Conservation (phyloP, 2,797 vertebrate species). For the Arctocebus calabarensis region DNA sequence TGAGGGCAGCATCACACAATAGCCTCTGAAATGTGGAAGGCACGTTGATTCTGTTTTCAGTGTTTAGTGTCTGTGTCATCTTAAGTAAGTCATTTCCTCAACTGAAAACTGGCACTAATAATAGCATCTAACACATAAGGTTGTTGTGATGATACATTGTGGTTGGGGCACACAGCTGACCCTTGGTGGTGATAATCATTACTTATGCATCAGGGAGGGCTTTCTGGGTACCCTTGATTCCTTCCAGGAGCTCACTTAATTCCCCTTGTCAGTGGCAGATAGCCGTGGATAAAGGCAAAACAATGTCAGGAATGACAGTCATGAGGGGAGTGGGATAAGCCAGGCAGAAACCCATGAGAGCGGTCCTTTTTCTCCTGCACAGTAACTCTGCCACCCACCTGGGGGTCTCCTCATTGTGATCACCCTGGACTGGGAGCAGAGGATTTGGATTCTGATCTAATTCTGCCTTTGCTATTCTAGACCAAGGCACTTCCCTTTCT, state of each 20-base stretch:
- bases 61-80: neutral
- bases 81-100: conserved; percentile 1
- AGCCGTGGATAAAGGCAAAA: neutral
- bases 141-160: neutral
- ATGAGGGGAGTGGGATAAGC: neutral
- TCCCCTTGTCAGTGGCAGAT: neutral
- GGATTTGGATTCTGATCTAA: neutral
- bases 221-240: neutral
- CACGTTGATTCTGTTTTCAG: conserved; percentile 33
- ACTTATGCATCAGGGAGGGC: neutral
- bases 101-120: neutral
- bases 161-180: neutral
- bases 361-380: neutral
- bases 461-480: neutral
- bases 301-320: neutral
- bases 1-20: neutral
- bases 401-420: neutral
- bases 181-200: neutral
- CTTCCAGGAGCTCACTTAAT: neutral
- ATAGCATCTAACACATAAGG: neutral
- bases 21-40: neutral
- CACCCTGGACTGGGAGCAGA: neutral
- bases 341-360: neutral
- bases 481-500: neutral
- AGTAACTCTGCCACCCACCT: neutral